Conservation (phyloP, 37 sponge, comb jelly and placozoan species). For the Diacarnus erythraeanus region DNA sequence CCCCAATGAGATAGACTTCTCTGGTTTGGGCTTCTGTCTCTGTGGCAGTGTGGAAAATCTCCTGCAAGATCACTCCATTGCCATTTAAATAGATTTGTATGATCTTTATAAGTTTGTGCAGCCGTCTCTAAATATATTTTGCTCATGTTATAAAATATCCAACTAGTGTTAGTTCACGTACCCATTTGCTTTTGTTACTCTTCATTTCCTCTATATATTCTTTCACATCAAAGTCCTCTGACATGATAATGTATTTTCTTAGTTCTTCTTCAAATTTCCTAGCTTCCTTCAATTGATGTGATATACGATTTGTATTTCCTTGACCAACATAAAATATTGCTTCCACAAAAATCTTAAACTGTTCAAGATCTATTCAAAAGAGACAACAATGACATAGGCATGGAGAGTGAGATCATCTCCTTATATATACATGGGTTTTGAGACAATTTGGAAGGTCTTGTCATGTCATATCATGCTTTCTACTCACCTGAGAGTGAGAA, state of each 20-base stretch:
- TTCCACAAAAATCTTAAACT: slow-evolving; percentile 76
- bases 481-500: too few relatives aligned
- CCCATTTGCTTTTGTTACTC: too few relatives aligned
- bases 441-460: too few relatives aligned
- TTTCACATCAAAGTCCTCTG: too few relatives aligned
- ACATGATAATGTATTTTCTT: background rate
- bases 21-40: slow-evolving; percentile 83
- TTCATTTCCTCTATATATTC: too few relatives aligned
- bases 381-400: too few relatives aligned
- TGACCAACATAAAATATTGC: slow-evolving; percentile 91
- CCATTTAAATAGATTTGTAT: slow-evolving; percentile 71
- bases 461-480: too few relatives aligned
- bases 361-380: slow-evolving; percentile 24
- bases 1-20: slow-evolving; percentile 86
- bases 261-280: slow-evolving; percentile 1
- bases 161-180: too few relatives aligned
- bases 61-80: slow-evolving; percentile 79
- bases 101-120: slow-evolving; percentile 66
- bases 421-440: too few relatives aligned
- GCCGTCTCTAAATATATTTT: background rate
- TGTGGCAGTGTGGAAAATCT: slow-evolving; percentile 74
- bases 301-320: slow-evolving; percentile 78
- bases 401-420: too few relatives aligned
- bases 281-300: slow-evolving; percentile 85
- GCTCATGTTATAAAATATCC: too few relatives aligned